Evolutionary conservation across 2,113 vertebrate genomes (phyloP), one percentile per base, ranked within the genome.

Genomic region (Anser brachyrhynchus): DNA sequence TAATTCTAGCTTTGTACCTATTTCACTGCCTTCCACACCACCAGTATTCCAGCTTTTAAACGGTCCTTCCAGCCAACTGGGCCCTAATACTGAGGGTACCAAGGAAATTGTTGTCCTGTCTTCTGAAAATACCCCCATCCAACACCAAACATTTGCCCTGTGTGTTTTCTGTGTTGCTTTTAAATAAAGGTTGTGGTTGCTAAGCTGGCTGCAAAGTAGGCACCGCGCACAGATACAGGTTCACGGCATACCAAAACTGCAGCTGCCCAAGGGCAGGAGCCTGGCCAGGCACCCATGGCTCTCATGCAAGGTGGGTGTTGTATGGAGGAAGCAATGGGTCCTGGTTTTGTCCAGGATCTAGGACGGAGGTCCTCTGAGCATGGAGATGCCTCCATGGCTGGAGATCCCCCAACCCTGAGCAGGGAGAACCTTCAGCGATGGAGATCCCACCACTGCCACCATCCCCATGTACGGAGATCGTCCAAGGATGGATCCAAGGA

Each of bases 1-100:
- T 21, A 78, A 92, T 96, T 96, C 88, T 52, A 87, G 95, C 81
- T 94, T 82, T 31, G 43, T 59, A 82, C 71, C 73, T 69, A 70
- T 79, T 94, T 81, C 64, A 21, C 49, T 51, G 49, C 49, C 49
- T 95, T 74, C 78, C 49, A 55, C 11, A 29, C 7, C 7, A 7
- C 13, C 20, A 1, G 57, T 79, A 67, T 28, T 82, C 19, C 79
- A 79, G 76, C 49, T 94, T 65, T 82, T 59, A 79, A n/a, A 64
- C 11, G 41, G 61, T 66, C 41, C 43, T 85, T 37, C 61, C 74
- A 81, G 61, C 33, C 85, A 67, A 11, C 11, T 46, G 72, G 87
- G 20, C 55, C 49, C 74, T 79, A 11, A 59, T 1, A 83, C 3
- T 11, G 73, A 62, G 33, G 3, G 18, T 0, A 73, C 13, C 75